Evolutionary conservation across 2,888 invertebrate species (phyloP), one percentile per base, ranked within the genome.

Genomic region (Nomada fucata): DNA sequence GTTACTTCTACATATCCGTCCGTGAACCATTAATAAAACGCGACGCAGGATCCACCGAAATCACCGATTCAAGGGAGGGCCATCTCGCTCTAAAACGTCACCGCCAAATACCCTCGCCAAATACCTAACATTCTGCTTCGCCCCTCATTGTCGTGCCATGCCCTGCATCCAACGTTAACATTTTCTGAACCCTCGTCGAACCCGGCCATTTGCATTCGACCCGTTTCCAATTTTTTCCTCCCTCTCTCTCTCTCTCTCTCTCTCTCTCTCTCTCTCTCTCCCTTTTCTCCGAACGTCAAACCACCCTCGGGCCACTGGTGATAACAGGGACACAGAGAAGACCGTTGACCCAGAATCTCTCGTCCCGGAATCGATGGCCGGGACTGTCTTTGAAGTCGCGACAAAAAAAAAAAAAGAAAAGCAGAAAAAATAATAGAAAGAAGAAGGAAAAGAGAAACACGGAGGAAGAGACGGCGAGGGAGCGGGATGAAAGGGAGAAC

Each of bases 341-440:
- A 78, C 63, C 78, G 69, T 79, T 79, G 78, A 79, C 78, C 78
- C 50, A 79, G 78, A 78, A 78, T 77, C 68, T 63, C 36, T 55
- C 57, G 67, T 63, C 47, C 55, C 20, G 55, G 59, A 76, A 79
- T 77, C 79, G 68, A 79, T 79, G 78, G 67, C 60, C 36, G 67
- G 18, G 47, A 23, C 55, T 57, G 26, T 50, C 69, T 68, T 77
- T 77, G 57, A 77, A 69, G 57, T 13, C 18, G 26, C 15, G 9
- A 7, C 44, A 5, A 44, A 11, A 55, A 60, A 13, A 2, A 29
- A 42, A 29, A 23, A 29, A 26, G 5, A 15, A 36, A 63, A 26
- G 4, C 15, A 26, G 42, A 44, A 64, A 60, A 36, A 15, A 4
- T 2, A 11, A 55, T 3, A 15, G 29, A 60, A 15, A 2, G 20